Evolutionary conservation across 1,140 invertebrate species (phyloP).

Genomic region (Homalodisca vitripennis): DNA sequence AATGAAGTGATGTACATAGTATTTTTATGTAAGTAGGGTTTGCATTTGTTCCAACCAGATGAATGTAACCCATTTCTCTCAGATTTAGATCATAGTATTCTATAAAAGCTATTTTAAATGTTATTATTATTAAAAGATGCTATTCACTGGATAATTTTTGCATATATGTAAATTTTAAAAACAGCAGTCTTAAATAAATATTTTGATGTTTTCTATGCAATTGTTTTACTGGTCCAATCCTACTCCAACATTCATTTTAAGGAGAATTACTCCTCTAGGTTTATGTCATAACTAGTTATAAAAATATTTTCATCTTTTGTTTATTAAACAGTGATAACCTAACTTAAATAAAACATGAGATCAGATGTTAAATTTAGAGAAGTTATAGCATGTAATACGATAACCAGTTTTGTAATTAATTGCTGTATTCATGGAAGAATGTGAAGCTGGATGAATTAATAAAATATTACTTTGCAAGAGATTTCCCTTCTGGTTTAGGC

Average conservation of each 20-base stretch:
- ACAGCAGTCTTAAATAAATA: slow-evolving; percentile 26
- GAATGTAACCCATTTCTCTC: slow-evolving; percentile 16
- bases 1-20: slow-evolving; percentile 30
- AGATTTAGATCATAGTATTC: slow-evolving; percentile 31
- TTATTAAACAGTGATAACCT: too few species aligned
- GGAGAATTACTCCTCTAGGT: background rate
- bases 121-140: slow-evolving; percentile 32
- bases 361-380: too few species aligned
- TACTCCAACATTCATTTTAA: background rate
- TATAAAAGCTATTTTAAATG: slow-evolving; percentile 36
- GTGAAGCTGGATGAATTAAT: too few species aligned
- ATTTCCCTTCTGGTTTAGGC: too few species aligned
- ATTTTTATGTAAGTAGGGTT: slow-evolving; percentile 35
- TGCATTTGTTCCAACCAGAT: slow-evolving; percentile 30
- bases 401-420: too few species aligned
- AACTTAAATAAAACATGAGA: too few species aligned
- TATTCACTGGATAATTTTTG: slow-evolving; percentile 36
- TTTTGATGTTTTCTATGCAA: slow-evolving; percentile 12
- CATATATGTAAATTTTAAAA: slow-evolving; percentile 32
- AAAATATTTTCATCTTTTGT: background rate
- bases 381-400: too few species aligned
- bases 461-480: too few species aligned
- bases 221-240: slow-evolving; percentile 3
- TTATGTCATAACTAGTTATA: background rate
- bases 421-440: too few species aligned